A percentile compares a stretch with the other conserved stretches of the same genome.
These are phyloP conservation scores for Andrena minutula DNA, from an alignment of 2,888 invertebrate species.

Conservation along the genomic window DNA sequence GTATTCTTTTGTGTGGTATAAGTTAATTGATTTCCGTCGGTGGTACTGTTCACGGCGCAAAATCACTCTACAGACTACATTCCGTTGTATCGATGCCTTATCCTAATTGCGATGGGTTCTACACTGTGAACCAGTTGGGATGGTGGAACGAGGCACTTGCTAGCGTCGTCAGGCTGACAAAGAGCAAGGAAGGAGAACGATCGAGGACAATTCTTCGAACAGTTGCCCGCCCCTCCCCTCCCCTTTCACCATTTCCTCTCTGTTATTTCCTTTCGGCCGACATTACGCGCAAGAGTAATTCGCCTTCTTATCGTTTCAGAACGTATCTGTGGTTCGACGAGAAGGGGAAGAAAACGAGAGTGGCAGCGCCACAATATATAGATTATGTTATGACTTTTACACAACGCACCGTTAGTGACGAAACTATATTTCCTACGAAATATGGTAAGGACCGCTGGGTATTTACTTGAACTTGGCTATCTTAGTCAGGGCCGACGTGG, in stretches of 20 bases:
- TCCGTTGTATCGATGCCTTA: neutral
- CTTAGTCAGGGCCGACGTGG: no score
- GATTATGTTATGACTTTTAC: slow-evolving; percentile 99
- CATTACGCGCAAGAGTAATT: slow-evolving; percentile 22
- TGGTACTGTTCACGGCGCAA: no score
- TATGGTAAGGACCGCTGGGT: slow-evolving; percentile 90
- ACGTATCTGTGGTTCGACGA: slow-evolving; percentile 99
- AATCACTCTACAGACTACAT: no score
- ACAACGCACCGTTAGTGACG: slow-evolving; percentile 98
- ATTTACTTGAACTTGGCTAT: no score
- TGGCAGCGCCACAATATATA: slow-evolving; percentile 99
- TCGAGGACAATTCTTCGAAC: slow-evolving; percentile 12
- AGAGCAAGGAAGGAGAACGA: slow-evolving; percentile 1
- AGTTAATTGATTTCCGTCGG: no score
- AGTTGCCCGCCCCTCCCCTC: neutral
- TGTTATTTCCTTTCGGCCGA: neutral
- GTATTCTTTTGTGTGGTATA: no score
- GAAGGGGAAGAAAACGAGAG: slow-evolving; percentile 98
- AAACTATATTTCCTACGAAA: slow-evolving; percentile 98
- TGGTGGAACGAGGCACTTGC: neutral
- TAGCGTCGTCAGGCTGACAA: neutral
- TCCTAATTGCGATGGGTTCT: neutral
- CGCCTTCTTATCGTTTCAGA: slow-evolving; percentile 86
- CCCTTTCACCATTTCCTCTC: neutral
- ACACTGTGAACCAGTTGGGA: neutral